Evolutionary conservation across 1,140 invertebrate genomes (phyloP).

Genomic region (Steinernema feltiae): DNA sequence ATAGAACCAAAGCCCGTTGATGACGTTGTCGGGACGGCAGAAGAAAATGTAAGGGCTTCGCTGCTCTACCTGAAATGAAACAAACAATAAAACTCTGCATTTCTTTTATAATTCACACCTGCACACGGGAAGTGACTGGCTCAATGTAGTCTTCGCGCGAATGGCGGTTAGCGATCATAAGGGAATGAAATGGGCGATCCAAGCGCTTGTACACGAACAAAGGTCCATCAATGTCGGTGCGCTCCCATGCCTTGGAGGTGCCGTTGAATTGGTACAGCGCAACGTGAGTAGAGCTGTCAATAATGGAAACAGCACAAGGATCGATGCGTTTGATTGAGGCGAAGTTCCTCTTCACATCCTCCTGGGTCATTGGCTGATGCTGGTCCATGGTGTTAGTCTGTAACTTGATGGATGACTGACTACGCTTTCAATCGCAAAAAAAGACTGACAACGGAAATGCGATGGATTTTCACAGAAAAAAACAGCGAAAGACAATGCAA

Average conservation of each 20-base stretch:
- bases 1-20: slow-evolving; percentile 5
- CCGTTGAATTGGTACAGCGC: slow-evolving; percentile 24
- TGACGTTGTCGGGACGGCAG: neutral
- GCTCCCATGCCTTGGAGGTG: slow-evolving; percentile 19
- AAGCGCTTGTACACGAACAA: slow-evolving; percentile 24
- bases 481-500: neutral
- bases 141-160: slow-evolving; percentile 42
- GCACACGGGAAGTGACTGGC: slow-evolving; percentile 26
- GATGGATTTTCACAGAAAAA: neutral
- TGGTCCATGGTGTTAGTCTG: neutral
- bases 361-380: neutral
- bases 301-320: slow-evolving; percentile 17
- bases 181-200: slow-evolving; percentile 40
- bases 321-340: slow-evolving; percentile 18
- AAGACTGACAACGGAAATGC: neutral
- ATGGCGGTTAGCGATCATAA: slow-evolving; percentile 48
- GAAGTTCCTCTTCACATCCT: slow-evolving; percentile 11
- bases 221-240: slow-evolving; percentile 20
- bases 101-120: too few relatives aligned
- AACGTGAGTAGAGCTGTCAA: slow-evolving; percentile 22
- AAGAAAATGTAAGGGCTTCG: neutral
- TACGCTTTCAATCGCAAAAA: neutral
- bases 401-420: neutral
- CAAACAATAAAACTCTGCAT: neutral
- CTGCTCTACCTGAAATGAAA: neutral